Base-by-base conservation (phyloP, 2,888 invertebrate genomes). In the Phalera bucephala region DNA sequence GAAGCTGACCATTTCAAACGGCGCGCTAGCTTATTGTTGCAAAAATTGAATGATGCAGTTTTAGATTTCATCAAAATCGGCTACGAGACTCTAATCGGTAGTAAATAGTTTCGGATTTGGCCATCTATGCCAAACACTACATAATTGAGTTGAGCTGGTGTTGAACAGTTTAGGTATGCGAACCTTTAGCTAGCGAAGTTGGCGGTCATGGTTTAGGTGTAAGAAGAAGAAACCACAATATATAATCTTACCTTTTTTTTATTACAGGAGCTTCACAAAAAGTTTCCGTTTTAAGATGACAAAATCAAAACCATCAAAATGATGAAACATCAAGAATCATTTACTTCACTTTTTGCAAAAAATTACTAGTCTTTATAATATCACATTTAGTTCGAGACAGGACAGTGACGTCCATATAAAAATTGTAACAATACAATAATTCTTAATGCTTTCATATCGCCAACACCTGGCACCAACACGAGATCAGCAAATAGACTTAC, bases 301-400 rank as follows among this genome's bases (percentile, higher is more conserved):
- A 69, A 89, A 89, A 85, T 70, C 84, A 78, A 82, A 85, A 80
- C 26, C 26, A 26, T 64, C 74, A 65, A 84, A 81, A 80, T 52
- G 72, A 84, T 84, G 85, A 87, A 86, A 88, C 88, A 88, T 88
- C 89, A 89, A 88, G 88, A 89, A 89, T 86, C 86, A 89, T 89
- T 85, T 72, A 61, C 68, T 72, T 62, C 69, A 72, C 74, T 64
- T 74, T 75, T 74, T 76, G 73, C 75, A 76, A 80, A 80, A 80
- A 78, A 74, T 75, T 79, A 80, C 78, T 80, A 86, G 85, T 86
- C 86, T 87, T 86, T 80, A 78, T 64, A 73, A 86, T 89, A 88
- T 89, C 89, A 88, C 89, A 89, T 86, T 86, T 87, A 80, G 83
- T 87, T 86, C 78, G 58, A 81, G 72, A 59, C 57, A 70, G 76